Evolutionary conservation across 2,113 vertebrate genomes (phyloP), one percentile per base, ranked within the genome.

Genomic region (Isurus oxyrinchus): DNA sequence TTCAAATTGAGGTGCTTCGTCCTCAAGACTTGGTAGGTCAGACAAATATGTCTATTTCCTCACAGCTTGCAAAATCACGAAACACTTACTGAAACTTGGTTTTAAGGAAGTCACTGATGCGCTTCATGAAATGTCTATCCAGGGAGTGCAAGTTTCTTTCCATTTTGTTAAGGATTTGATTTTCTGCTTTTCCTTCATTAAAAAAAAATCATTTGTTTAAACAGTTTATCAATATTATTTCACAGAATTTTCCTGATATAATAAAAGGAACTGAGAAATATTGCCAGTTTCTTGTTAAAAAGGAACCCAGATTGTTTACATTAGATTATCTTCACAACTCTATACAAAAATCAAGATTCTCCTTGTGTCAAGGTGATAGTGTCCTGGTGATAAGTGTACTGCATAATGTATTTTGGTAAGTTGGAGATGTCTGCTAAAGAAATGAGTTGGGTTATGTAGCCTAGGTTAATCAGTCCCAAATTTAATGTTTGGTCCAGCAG

Each of bases 111-210:
- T 95, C 94, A 95, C 67, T 76, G 44, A 72, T 95, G 31, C 11
- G 67, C 49, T 31, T 95, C 25, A 35, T 95, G 27, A 95, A 69
- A 95, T 72, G 63, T 59, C 55, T 66, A 96, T 96, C 96, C 97
- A 97, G 96, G 96, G 91, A 97, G 97, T 96, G 96, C n/a, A 96
- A 97, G 96, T 97, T 97, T 97, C 96, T 96, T 97, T 96, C 96
- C 88, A 96, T 96, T 90, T 96, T 96, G 96, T 97, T 98, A 98
- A 72, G 98, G 97, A 96, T 98, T 98, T 90, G 97, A 98, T 97
- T 98, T 98, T 97, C 98, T 98, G 97, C 97, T 98, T 98, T 98
- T 98, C 96, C 98, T 98, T 97, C 96, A 97, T 59, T 88, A 21
- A 67, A 27, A 95, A 95, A 31, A 69, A 6, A 55, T 59, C 4